Conservation (phyloP, 2,113 vertebrate species). For the Chionodraco myersi region DNA sequence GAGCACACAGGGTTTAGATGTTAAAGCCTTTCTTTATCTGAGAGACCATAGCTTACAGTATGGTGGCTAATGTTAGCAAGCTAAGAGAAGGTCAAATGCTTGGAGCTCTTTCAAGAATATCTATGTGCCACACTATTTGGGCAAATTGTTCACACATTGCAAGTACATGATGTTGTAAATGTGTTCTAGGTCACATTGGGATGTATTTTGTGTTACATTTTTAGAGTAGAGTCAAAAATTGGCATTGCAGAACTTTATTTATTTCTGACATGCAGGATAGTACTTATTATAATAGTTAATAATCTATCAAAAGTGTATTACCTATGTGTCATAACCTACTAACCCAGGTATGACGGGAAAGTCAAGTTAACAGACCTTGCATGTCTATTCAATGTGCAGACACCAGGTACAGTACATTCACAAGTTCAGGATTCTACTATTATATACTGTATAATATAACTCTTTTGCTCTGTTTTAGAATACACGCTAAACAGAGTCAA, state of each 20-base stretch:
- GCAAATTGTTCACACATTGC: no score
- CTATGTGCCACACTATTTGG: no score
- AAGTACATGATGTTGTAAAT: background rate
- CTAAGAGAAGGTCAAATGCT: no score
- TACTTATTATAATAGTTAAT: no score
- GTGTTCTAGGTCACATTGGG: background rate
- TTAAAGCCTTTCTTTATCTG: background rate
- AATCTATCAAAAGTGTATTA: background rate
- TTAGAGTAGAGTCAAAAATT: background rate
- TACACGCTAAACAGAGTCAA: background rate
- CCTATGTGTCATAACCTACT: background rate
- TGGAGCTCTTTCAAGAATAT: background rate
- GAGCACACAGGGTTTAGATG: background rate
- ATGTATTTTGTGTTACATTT: background rate
- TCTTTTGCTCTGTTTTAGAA: background rate
- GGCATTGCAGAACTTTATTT: background rate
- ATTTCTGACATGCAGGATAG: no score
- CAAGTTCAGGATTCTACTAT: background rate
- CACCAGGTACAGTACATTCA: no score
- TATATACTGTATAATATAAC: background rate
- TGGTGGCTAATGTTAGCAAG: background rate
- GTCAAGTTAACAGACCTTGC: no score
- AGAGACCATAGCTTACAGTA: background rate
- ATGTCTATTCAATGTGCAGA: background rate
- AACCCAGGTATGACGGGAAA: no score